phyloP scores from a whole-genome alignment of 2,888 invertebrate genomes.

The Rotaria socialis region DNA sequence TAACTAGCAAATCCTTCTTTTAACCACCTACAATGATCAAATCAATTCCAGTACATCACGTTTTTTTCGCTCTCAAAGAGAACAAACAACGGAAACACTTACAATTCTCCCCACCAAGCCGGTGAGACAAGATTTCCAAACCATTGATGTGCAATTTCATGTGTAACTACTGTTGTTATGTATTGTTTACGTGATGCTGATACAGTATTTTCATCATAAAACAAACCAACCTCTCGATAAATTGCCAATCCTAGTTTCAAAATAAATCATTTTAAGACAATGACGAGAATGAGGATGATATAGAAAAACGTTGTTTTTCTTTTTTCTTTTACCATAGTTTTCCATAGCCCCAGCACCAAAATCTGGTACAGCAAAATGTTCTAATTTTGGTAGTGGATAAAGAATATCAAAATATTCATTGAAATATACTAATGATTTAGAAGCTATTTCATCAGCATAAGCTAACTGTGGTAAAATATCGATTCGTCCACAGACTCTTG shows the following conservation, averaged over 20 bases:
- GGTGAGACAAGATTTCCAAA: conserved; percentile 47
- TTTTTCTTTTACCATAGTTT: conserved; percentile 50
- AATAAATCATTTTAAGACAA: not conserved
- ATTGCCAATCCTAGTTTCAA: conserved; percentile 83
- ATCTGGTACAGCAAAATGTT: conserved; percentile 59
- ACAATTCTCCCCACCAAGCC: conserved; percentile 46
- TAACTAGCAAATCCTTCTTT: conserved; percentile 80
- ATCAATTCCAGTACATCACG: not conserved
- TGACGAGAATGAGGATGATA: too few relatives aligned
- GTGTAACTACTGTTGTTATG: conserved; percentile 75
- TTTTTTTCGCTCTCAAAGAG: not conserved
- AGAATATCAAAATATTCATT: conserved; percentile 53
- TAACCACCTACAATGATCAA: conserved; percentile 57
- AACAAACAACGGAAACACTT: not conserved
- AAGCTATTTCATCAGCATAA: conserved; percentile 53
- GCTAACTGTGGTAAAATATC: conserved; percentile 52
- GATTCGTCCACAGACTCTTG: conserved; percentile 39
- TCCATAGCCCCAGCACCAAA: conserved; percentile 59
- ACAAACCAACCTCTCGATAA: conserved; percentile 81
- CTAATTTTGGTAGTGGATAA: conserved; percentile 50
- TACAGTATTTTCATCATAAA: conserved; percentile 83
- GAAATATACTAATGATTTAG: conserved; percentile 54
- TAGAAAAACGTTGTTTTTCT: too few relatives aligned
- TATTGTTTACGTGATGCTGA: conserved; percentile 69
- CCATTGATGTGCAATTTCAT: conserved; percentile 71